These are phyloP conservation scores for Monomorium pharaonis DNA, from an alignment of 1,140 invertebrate genomes.

Conservation along the genomic window DNA sequence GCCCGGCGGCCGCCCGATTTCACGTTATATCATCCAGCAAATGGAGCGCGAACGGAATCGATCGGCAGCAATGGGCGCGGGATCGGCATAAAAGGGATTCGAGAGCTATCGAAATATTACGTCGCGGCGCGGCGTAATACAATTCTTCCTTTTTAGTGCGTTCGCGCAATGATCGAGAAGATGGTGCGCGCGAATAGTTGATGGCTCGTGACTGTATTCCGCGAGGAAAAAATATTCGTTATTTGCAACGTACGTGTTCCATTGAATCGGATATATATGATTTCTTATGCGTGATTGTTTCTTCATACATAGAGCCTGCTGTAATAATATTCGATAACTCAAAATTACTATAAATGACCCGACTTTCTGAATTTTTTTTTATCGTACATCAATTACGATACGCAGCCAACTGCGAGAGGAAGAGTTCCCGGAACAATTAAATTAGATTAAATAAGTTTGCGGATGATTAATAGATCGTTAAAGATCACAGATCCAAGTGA, in stretches of 20 bases:
- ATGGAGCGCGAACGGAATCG: constrained; percentile 34
- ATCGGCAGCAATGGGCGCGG: not conserved
- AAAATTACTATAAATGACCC: not conserved
- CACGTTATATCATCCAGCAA: constrained; percentile 39
- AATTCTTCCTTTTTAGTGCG: not conserved
- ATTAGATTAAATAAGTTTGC: not conserved
- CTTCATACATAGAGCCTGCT: not conserved
- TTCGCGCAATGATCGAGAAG: not conserved
- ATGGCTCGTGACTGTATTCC: not conserved
- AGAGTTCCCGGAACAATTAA: not conserved
- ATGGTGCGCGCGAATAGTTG: not conserved
- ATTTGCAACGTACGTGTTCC: not conserved
- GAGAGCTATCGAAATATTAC: constrained; percentile 22
- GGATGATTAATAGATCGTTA: not conserved
- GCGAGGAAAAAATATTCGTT: not conserved
- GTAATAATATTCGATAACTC: not conserved
- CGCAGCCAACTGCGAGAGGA: not conserved
- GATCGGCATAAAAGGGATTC: constrained; percentile 34
- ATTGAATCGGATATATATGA: not conserved
- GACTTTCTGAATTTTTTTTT: not conserved
- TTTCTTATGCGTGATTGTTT: not conserved
- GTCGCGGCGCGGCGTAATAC: not conserved
- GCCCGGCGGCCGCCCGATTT: constrained; percentile 31
- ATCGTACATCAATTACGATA: not conserved
- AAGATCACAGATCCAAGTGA: not conserved